Evolutionary conservation across 2,113 vertebrate genomes (phyloP).

Genomic region (Osmerus mordax): DNA sequence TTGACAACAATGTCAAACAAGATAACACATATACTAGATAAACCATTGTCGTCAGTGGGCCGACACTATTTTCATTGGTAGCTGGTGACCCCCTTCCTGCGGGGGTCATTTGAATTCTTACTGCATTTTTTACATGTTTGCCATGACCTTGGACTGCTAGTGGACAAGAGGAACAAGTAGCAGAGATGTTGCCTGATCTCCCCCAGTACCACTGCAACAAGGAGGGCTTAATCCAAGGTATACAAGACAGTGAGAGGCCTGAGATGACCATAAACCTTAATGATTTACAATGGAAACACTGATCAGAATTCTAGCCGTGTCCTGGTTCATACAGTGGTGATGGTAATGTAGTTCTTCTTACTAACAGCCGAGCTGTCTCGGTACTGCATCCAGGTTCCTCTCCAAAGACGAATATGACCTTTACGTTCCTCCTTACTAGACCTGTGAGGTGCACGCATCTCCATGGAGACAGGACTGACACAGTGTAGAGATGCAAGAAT

Average conservation of each 20-base stretch:
- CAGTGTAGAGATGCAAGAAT: too few species aligned
- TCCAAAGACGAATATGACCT: constrained; percentile 3
- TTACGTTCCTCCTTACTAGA: constrained; percentile 10
- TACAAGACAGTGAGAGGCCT: background rate
- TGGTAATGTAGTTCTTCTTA: constrained; percentile 18
- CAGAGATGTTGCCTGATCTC: too few species aligned
- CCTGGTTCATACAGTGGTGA: constrained; percentile 25
- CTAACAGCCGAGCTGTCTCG: constrained; percentile 24
- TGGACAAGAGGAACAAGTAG: background rate
- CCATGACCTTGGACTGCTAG: constrained; percentile 41
- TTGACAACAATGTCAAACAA: constrained; percentile 15
- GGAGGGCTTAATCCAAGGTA: background rate
- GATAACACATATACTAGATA: constrained; percentile 22
- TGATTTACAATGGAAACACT: constrained; percentile 16
- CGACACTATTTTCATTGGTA: background rate
- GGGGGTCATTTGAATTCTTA: constrained; percentile 5
- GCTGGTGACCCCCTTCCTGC: constrained; percentile 8
- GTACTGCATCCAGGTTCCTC: constrained; percentile 22
- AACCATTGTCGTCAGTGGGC: background rate
- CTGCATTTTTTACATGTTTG: background rate
- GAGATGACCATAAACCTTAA: constrained; percentile 6
- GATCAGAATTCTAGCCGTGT: constrained; percentile 34
- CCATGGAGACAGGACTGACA: too few species aligned
- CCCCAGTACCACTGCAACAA: constrained; percentile 3
- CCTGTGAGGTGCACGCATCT: constrained; percentile 10